Evolutionary conservation across 1,140 invertebrate genomes (phyloP).

Genomic region (Ruditapes philippinarum): DNA sequence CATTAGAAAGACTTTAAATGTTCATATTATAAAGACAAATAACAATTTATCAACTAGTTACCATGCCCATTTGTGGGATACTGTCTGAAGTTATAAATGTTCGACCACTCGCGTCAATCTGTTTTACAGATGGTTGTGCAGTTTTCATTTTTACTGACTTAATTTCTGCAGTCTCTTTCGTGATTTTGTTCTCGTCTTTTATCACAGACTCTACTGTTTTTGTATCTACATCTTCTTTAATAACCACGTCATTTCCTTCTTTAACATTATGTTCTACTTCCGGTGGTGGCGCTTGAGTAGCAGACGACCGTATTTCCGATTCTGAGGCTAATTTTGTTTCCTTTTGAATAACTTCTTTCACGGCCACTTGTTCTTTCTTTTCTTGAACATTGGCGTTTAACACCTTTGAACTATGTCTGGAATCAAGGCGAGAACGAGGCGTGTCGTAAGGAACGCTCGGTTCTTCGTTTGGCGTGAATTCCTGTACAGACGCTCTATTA

Average conservation of each 20-base stretch:
- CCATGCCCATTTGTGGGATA: conserved; percentile 1
- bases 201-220: too few relatives aligned
- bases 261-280: not conserved
- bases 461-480: conserved; percentile 20
- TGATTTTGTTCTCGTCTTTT: not conserved
- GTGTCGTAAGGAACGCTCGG: conserved; percentile 32
- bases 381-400: not conserved
- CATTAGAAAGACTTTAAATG: too few relatives aligned
- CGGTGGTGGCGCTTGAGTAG: not conserved
- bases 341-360: not conserved
- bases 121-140: too few relatives aligned
- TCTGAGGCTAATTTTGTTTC: not conserved
- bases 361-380: not conserved
- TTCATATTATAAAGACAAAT: too few relatives aligned
- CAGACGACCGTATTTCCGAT: not conserved
- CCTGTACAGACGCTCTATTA: not conserved
- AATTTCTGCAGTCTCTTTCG: not conserved
- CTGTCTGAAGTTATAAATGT: conserved; percentile 51
- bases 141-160: conserved; percentile 2
- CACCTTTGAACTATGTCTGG: conserved; percentile 13
- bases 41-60: too few relatives aligned
- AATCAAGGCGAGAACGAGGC: conserved; percentile 36
- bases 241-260: not conserved
- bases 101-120: conserved; percentile 42
- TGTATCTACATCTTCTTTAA: not conserved